Evolutionary conservation across 2,797 vertebrate genomes (phyloP), one percentile per base, ranked within the genome.

Genomic region (Discoglossus pictus): DNA sequence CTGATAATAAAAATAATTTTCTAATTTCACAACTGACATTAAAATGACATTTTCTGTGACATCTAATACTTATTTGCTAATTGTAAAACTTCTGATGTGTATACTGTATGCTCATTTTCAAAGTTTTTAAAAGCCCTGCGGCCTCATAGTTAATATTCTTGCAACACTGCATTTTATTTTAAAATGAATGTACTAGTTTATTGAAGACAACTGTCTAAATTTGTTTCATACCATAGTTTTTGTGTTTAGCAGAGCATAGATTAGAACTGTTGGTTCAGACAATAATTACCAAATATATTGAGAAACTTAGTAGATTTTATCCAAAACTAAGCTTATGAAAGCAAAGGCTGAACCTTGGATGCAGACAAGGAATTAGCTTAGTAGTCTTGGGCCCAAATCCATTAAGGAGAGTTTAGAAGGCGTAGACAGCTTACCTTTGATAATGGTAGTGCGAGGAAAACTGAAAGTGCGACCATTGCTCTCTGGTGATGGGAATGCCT

Each of bases 71-170:
- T 86, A 80, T 74, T 78, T 75, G 68, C 65, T 82, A 86, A 85
- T 82, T 81, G 65, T 80, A 60, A 83, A 82, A 79, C 73, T 82
- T 82, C 79, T 86, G 51, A 86, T 84, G 80, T 84, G 68, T 74
- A 68, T 78, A 66, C 65, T 72, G 56, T 61, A 64, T 35, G 40
- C 51, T 83, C 73, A 84, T 84, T 83, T 79, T 76, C 73, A 64
- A 68, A 79, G 62, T 77, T 61, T 23, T n/a, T 70, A 56, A 75
- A 61, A 44, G 54, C 2, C 5, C 12, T 12, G 12, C 6, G 15
- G 12, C 7, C 8, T 21, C 7, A 21, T 20, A 20, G 38, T 39
- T 20, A 11, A 18, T 23, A 20, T 38, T 35, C 2, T 9, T 38
- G 2, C 52, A 13, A 6, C 20, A 43, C 15, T 36, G 24, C 46